Base-by-base conservation (phyloP, 2,113 vertebrate genomes). In the Pardalotus punctatus region DNA sequence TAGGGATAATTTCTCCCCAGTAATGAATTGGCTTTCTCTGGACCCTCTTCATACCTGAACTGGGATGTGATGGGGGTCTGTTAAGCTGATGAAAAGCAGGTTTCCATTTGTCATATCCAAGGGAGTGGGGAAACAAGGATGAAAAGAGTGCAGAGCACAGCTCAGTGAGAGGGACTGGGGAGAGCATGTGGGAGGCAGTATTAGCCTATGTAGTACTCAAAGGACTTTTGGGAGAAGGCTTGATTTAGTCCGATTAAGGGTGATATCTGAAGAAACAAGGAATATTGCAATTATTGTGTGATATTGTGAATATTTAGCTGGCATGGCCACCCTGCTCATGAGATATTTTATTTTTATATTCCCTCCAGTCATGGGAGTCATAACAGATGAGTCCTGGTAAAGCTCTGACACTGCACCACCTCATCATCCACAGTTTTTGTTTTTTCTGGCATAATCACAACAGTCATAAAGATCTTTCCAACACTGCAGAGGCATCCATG, bases 361-460 rank as follows among this genome's bases (percentile, higher is more conserved):
- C n/a, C n/a, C n/a, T n/a, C n/a, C 35, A 71, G 28, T 42, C 45
- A 33, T 5, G 12, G 0, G 0, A 40, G 15, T 54, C 27, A 4
- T 20, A 73, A 47, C 20, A 83, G 22, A n/a, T 5, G 35, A 58
- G 13, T 42, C 24, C 47, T 60, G 51, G 27, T 66, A 66, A 73
- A 81, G 13, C 24, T 73, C 35, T 7, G 2, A 18, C 35, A 58
- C 50, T 10, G 4, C 10, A 16, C 10, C 40, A 28, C 10, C 12
- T 62, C 35, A 2, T 13, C 62, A 24, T 20, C 20, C 29, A 7
- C 40, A 43, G 20, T 25, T 33, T 58, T 64, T 13, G 3, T 58
- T 28, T 66, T 80, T 80, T 36, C 3, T 70, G 58, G 12, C 45
- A 54, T 42, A 35, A 42, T 42, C 28, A 42, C 18, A 78, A 18